Base-by-base conservation (phyloP, 2,113 vertebrate species). In the Helogale parvula region DNA sequence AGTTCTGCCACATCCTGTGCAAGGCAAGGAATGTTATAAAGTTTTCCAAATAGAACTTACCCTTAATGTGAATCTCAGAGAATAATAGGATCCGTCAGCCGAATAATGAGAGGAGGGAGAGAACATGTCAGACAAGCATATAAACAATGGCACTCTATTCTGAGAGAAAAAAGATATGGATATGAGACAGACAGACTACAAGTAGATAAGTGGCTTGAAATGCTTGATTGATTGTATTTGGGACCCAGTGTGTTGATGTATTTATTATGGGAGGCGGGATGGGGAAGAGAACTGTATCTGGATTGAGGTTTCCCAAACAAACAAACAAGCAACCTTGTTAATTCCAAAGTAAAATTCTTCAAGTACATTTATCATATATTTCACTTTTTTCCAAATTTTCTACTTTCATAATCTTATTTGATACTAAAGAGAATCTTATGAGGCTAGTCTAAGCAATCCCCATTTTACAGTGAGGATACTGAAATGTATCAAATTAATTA, bases 401-500 rank as follows among this genome's bases (percentile, higher is more conserved):
- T 38, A 45, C 23, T 77, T 93, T 81, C 5, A 54, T 63, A 13
- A 82, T 81, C 10, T 12, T 91, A 13, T n/a, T 23, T 95, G 66
- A 88, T 79, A 79, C 50, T 63, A 23, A 29, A 41, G 25, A 83
- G 47, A 88, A 72, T 47, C 21, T 10, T 31, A 13, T n/a, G 11
- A 77, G 27, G 23, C 2, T 76, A 13, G 3, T 85, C 11, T 66
- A 71, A 35, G 68, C 29, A 88, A 63, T 90, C 81, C 21, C 1
- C 14, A 76, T 71, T 81, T 57, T 50, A n/a, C 23, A 57, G 41
- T 9, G 4, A 71, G 13, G 35, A 94, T 91, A 85, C 27, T 9
- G 23, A 93, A 88, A 72, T 21, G 60, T 89, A 84, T 80, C 33
- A 87, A 76, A 76, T 93, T 60, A 94, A 84, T 71, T 91, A 83